Evolutionary conservation across 2,797 vertebrate genomes (phyloP), one percentile per base, ranked within the genome.

Genomic region (Halcyon leucocephala): DNA sequence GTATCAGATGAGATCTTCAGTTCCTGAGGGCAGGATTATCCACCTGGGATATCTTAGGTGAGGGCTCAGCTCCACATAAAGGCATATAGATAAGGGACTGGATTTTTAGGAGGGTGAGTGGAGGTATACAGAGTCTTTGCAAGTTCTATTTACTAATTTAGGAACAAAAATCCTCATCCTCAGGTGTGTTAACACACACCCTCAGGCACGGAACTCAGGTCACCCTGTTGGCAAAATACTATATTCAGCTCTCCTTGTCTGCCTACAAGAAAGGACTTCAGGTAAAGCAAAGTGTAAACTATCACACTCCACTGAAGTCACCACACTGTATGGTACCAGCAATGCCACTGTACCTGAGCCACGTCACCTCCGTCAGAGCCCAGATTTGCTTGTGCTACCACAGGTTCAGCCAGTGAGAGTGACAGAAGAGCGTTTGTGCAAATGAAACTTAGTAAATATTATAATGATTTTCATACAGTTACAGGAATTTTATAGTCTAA

Each of bases 11-110:
- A 92, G 92, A 96, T 96, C 86, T 96, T 87, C 0, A 6, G 41
- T 4, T 84, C 93, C 86, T 12, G 25, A 73, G 85, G 96, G 89
- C 71, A 95, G 83, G 90, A 86, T 95, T 96, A 94, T 71, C 91
- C 67, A 2, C 48, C 55, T 21, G 21, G 71, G 77, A 29, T 92
- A 84, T 89, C 64, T 86, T 17, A 90, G 73, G 82, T 70, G 82
- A 96, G 62, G 58, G 25, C 89, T 93, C 49, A 83, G 65, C 80
- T 93, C 49, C 54, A 17, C 37, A 10, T 8, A 57, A 71, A 90
- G 89, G 31, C 12, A 1, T 21, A 17, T 1, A 94, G 90, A 91
- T 83, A 94, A 95, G 60, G 82, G 55, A 64, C 28, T 28, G 52
- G 82, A 35, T 82, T 84, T 95, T 90, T n/a, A 41, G 52, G 71